Base-by-base conservation (phyloP, 2,113 vertebrate species). In the Gasterosteus aculeatus region DNA sequence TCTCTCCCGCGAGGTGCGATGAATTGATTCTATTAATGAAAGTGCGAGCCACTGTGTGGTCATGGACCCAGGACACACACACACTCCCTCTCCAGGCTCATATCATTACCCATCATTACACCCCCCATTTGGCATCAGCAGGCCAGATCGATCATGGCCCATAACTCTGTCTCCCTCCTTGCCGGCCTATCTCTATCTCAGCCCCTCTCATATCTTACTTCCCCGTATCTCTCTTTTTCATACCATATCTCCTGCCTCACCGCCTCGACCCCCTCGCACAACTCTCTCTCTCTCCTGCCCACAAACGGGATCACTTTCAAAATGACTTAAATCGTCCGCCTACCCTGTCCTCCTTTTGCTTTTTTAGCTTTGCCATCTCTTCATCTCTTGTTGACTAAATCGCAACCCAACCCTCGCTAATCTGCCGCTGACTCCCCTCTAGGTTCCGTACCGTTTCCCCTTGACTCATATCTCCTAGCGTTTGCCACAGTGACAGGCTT, bases 51-150 rank as follows among this genome's bases (percentile, higher is more conserved):
- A 56, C 79, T 75, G 73, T 77, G 82, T 87, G 88, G 87, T 91
- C 86, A 88, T 58, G 78, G 83, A 84, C 62, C 67, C 78, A 62
- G 74, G 61, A 62, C 60, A 10, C 63, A 54, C 58, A 46, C 61
- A 58, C 73, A 69, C 73, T 84, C 83, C 65, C 58, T 84, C 85
- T 87, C 86, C 80, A 87, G 89, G 81, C 91, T 93, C 87, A 90
- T 93, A 93, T 93, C 91, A 93, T 93, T 94, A 93, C 89, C 92
- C 86, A 88, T 92, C 92, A 93, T 93, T 93, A 93, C 93, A 91
- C 91, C 89, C 93, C 91, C 92, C 91, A 92, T 94, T 94, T 94
- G 92, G 92, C 93, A 92, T 90, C 85, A 91, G 89, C 84, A 80
- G 72, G 83, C 89, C 85, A 83, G 90, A 95, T 95, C 90, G 91